These are phyloP conservation scores for Manis javanica DNA, from an alignment of 2,797 vertebrate species.

Conservation along the genomic window DNA sequence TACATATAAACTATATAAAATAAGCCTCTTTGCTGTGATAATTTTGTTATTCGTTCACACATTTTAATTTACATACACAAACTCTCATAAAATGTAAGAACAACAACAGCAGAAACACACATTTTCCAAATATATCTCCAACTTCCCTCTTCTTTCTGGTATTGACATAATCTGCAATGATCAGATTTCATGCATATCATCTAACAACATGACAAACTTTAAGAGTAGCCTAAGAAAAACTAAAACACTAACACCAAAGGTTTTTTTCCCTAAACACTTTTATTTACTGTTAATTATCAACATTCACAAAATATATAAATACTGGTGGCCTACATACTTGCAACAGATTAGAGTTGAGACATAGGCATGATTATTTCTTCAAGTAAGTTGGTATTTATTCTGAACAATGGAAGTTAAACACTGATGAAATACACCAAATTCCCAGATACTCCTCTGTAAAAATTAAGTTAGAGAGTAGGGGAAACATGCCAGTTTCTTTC, in stretches of 20 bases:
- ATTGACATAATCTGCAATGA: slow-evolving; percentile 36
- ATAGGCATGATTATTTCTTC: slow-evolving; percentile 47
- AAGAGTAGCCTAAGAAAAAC: not conserved
- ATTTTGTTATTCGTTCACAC: not conserved
- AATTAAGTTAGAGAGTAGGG: not conserved
- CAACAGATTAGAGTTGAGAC: slow-evolving; percentile 55
- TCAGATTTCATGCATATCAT: slow-evolving; percentile 20
- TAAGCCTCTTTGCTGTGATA: not conserved
- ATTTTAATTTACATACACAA: slow-evolving; percentile 27
- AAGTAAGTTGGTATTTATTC: slow-evolving; percentile 30
- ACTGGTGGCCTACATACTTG: not conserved
- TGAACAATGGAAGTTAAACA: not conserved
- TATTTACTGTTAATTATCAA: slow-evolving; percentile 44
- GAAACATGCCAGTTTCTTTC: slow-evolving; percentile 29
- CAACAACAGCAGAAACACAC: not conserved
- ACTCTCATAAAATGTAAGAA: not conserved
- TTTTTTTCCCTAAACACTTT: not conserved
- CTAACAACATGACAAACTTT: not conserved
- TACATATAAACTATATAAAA: not conserved
- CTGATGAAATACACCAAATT: slow-evolving; percentile 61
- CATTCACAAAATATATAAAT: slow-evolving; percentile 35
- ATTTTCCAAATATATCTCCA: not conserved
- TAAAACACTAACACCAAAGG: not conserved
- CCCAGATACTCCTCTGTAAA: not conserved
- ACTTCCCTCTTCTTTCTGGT: not conserved